Percentiles rank a stretch among this genome's conserved stretches.
Evolutionary conservation across 2,888 invertebrate species (phyloP).

Genomic region (Leptinotarsa peninsularis): DNA sequence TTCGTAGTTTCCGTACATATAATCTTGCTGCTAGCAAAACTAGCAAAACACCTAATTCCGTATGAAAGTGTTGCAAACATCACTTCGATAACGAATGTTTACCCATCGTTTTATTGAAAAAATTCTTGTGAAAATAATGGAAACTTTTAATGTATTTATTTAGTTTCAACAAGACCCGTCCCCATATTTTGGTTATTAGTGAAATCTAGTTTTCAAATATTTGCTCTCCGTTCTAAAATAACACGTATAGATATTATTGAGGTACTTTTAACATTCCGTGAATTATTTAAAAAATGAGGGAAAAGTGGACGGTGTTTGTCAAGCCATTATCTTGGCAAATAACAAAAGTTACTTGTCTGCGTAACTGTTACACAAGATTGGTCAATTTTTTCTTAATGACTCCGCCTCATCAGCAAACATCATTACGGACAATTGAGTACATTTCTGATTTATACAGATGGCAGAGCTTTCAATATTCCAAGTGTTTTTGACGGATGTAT

Average conservation of each 20-base stretch:
- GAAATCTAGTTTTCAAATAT: conserved; percentile 35
- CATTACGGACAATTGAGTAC: conserved; percentile 1
- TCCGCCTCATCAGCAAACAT: conserved; percentile 18
- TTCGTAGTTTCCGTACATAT: too few relatives aligned
- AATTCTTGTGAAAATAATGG: conserved; percentile 15
- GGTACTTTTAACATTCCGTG: conserved; percentile 32
- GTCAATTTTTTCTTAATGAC: conserved; percentile 19
- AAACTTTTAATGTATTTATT: conserved; percentile 26
- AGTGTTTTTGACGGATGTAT: too few relatives aligned
- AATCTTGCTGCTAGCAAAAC: too few relatives aligned
- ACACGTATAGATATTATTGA: conserved; percentile 27
- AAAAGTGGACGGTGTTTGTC: conserved; percentile 58
- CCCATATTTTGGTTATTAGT: conserved; percentile 16
- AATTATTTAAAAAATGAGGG: conserved; percentile 38
- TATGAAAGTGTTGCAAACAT: conserved; percentile 15
- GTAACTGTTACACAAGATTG: conserved; percentile 54
- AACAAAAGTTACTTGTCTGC: conserved; percentile 60
- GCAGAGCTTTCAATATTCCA: background rate
- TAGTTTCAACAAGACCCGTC: conserved; percentile 15
- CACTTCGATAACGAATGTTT: background rate
- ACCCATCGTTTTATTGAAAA: background rate
- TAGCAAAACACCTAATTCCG: background rate
- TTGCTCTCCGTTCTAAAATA: conserved; percentile 36
- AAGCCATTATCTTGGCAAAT: conserved; percentile 62
- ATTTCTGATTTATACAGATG: background rate